Percentiles rank a stretch among this genome's conserved stretches.
Conservation (phyloP, 2,888 invertebrate species). For the Argyresthia goedartella region DNA sequence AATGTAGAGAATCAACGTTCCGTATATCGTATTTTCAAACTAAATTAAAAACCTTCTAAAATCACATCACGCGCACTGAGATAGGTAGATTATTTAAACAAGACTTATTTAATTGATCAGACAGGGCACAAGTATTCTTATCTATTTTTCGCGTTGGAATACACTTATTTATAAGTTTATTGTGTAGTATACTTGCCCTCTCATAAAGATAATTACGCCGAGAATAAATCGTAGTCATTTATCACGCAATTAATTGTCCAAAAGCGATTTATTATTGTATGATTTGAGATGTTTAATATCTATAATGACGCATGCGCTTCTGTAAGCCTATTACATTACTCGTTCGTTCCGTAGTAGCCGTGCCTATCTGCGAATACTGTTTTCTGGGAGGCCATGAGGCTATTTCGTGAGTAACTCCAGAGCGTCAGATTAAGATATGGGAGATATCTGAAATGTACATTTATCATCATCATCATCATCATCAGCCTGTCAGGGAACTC, state of each 20-base stretch:
- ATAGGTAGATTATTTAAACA: background rate
- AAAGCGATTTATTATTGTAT: background rate
- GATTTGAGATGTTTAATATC: too few relatives aligned
- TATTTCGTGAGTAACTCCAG: too few relatives aligned
- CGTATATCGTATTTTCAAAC: background rate
- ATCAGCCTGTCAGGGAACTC: too few relatives aligned
- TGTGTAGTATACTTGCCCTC: slow-evolving; percentile 33
- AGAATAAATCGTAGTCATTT: slow-evolving; percentile 5
- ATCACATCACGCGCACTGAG: background rate
- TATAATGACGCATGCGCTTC: too few relatives aligned
- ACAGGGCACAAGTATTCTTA: slow-evolving; percentile 26
- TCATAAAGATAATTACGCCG: slow-evolving; percentile 31
- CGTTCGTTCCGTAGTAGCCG: too few relatives aligned
- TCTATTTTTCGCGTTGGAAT: slow-evolving; percentile 22
- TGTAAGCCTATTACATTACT: too few relatives aligned
- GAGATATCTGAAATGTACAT: too few relatives aligned
- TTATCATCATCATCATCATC: too few relatives aligned
- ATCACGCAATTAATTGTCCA: slow-evolving; percentile 3
- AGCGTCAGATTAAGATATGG: too few relatives aligned
- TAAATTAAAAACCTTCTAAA: background rate
- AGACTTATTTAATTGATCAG: background rate
- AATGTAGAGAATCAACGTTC: too few relatives aligned
- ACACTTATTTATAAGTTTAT: slow-evolving; percentile 19
- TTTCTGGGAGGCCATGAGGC: too few relatives aligned
- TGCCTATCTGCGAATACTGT: too few relatives aligned